Base-by-base conservation (phyloP, 2,888 invertebrate genomes). In the Peribatodes rhomboidaria region DNA sequence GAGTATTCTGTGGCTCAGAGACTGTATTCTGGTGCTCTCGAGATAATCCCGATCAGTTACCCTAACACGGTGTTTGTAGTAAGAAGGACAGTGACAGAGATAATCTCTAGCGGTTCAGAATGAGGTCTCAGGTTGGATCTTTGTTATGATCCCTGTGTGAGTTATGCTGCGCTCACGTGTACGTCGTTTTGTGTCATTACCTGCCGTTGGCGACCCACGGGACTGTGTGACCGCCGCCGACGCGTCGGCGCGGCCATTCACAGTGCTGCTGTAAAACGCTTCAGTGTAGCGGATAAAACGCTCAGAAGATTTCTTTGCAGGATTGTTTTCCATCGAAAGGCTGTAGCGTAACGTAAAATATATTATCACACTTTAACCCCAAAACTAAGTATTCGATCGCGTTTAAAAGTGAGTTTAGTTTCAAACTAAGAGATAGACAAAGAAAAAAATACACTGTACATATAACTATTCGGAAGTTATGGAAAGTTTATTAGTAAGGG, bases 131-230 rank as follows among this genome's bases (percentile, higher is more conserved):
- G 56, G 71, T 80, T 76, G 72, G 77, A 80, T 83, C 79, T 81
- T 79, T 83, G 83, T 84, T 87, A 80, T 84, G 84, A 83, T 83
- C 80, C 71, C 74, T 73, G 79, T 81, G 81, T 85, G 83, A 81
- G 82, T 80, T 83, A 82, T 82, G 80, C 72, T 77, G 71, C 65
- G 68, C 66, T 71, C 73, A 76, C 77, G 78, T 77, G 78, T 68
- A 67, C 74, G 81, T 86, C 82, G 85, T 86, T 86, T 88, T 86
- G 84, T 87, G 83, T 89, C 86, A 84, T 86, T 87, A 87, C 86
- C 85, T 86, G 85, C 78, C 77, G 77, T 76, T 78, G 78, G 74
- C 81, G 82, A 81, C 84, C 81, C 82, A 80, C 79, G 81, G 80
- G 82, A 79, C 78, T 72, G 75, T 70, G 70, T 74, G 77, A 70